phyloP scores from a whole-genome alignment of 2,797 vertebrate genomes.

The Mergus octosetaceus region DNA sequence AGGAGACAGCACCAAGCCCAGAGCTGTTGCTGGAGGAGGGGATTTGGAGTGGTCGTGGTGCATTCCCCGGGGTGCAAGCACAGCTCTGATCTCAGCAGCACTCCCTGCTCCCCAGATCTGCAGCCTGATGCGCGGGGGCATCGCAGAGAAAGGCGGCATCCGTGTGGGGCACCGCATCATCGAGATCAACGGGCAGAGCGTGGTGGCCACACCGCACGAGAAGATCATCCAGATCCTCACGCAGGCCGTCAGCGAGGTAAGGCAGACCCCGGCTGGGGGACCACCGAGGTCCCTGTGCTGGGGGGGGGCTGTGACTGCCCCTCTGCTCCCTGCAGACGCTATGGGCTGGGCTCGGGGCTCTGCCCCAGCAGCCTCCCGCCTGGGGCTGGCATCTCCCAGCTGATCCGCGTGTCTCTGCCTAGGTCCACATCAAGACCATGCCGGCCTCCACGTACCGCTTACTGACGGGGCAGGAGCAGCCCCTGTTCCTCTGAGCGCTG shows the following conservation, averaged over 20 bases:
- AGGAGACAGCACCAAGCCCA: not conserved
- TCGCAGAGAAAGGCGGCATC: conserved; percentile 92
- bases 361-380: not conserved
- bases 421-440: conserved; percentile 99
- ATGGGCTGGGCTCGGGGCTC: not conserved
- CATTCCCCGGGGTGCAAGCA: not conserved
- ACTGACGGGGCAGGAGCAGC: conserved; percentile 94
- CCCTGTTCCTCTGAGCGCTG: conserved; percentile 86
- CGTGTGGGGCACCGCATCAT: conserved; percentile 97
- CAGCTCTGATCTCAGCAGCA: not conserved
- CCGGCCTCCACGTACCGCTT: conserved; percentile 94
- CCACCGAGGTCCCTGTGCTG: fast-evolving
- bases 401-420: not conserved
- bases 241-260: conserved; percentile 89
- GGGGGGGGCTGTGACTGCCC: not conserved
- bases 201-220: conserved; percentile 90
- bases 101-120: conserved; percentile 84
- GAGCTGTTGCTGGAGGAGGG: not conserved
- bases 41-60: not conserved
- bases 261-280: fast-evolving
- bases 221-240: conserved; percentile 93
- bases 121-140: conserved; percentile 95
- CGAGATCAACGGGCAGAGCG: conserved; percentile 96
- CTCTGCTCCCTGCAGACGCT: fast-evolving
- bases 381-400: fast-evolving